Evolutionary conservation across 2,888 invertebrate species (phyloP).

Genomic region (Pycnomerus fuliginosus): DNA sequence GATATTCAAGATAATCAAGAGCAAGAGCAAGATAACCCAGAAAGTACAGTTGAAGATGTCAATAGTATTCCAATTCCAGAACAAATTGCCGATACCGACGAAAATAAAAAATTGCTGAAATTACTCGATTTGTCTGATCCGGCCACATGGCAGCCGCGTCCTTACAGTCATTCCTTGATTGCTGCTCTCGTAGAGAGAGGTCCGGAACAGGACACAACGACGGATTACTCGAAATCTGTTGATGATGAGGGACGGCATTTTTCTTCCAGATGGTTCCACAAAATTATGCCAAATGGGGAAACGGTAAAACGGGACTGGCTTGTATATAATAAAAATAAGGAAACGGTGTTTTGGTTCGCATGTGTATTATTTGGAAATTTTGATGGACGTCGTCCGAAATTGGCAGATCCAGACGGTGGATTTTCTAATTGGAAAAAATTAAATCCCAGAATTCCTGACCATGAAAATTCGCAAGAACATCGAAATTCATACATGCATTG

Average conservation of each 20-base stretch:
- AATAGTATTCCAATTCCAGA: too few species aligned
- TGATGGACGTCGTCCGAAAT: neutral
- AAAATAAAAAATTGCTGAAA: too few species aligned
- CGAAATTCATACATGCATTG: neutral
- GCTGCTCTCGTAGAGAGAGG: neutral
- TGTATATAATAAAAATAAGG: neutral
- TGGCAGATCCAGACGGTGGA: neutral
- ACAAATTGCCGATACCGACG: too few species aligned
- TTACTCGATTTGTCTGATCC: neutral
- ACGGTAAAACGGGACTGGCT: neutral
- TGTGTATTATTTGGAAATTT: constrained; percentile 1
- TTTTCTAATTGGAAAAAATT: neutral
- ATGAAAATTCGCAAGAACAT: neutral
- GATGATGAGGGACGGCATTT: neutral
- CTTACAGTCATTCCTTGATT: neutral
- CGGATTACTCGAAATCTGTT: neutral
- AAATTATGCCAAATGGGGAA: neutral
- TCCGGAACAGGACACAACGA: neutral
- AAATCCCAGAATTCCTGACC: neutral
- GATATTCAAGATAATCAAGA: neutral
- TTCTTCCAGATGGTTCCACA: neutral
- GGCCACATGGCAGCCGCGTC: neutral
- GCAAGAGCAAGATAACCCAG: neutral
- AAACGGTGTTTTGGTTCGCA: neutral
- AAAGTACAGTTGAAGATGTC: too few species aligned